Conservation (phyloP, 2,888 invertebrate genomes). For the Drosophila leonis region DNA sequence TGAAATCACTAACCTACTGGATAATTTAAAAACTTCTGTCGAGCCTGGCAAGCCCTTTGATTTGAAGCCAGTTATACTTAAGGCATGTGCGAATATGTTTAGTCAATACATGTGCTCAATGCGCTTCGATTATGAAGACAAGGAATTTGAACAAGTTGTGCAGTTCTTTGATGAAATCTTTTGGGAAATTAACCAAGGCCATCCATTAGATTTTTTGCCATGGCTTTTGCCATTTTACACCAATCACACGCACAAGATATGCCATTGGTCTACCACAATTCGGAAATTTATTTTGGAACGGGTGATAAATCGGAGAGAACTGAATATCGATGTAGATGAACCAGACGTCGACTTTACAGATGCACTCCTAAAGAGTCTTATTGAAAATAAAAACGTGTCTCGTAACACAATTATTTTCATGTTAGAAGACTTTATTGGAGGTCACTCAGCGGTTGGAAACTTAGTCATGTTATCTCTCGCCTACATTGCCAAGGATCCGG, state of each 20-base stretch:
- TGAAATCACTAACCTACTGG: constrained; percentile 88
- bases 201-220: constrained; percentile 94
- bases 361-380: constrained; percentile 90
- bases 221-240: constrained; percentile 91
- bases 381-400: constrained; percentile 88
- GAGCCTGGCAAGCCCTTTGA: constrained; percentile 85
- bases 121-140: constrained; percentile 90
- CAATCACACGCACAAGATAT: constrained; percentile 89
- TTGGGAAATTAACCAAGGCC: constrained; percentile 96
- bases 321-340: constrained; percentile 86
- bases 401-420: constrained; percentile 93
- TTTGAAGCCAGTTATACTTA: constrained; percentile 90
- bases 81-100: constrained; percentile 94
- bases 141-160: constrained; percentile 89
- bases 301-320: constrained; percentile 87
- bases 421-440: constrained; percentile 94
- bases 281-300: constrained; percentile 90
- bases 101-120: constrained; percentile 94
- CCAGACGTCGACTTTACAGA: constrained; percentile 92
- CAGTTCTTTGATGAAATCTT: constrained; percentile 94
- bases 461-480: constrained; percentile 92
- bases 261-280: constrained; percentile 90
- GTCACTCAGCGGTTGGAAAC: constrained; percentile 95
- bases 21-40: constrained; percentile 86
- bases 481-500: constrained; percentile 89